phyloP scores from a whole-genome alignment of 1,140 invertebrate genomes.

The Oreohelix idahoensis region DNA sequence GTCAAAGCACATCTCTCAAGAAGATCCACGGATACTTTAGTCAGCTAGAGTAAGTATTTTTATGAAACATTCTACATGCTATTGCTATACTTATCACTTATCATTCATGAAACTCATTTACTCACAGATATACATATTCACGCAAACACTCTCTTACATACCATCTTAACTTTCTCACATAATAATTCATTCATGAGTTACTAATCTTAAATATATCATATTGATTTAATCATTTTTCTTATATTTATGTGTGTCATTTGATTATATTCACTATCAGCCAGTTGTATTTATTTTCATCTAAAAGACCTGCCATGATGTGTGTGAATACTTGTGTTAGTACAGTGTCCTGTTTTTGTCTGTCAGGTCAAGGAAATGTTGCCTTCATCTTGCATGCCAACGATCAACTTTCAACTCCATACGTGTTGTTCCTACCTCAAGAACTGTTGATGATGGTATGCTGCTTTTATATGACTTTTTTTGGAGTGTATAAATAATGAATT shows the following conservation, averaged over 20 bases:
- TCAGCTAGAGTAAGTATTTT: constrained; percentile 56
- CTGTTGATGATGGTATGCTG: constrained; percentile 27
- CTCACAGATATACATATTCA: too few relatives aligned
- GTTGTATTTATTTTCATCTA: too few relatives aligned
- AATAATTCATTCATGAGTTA: too few relatives aligned
- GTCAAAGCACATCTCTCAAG: constrained; percentile 46
- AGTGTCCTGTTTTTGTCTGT: background rate
- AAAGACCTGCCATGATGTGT: background rate
- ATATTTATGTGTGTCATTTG: too few relatives aligned
- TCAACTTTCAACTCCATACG: constrained; percentile 56
- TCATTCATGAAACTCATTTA: background rate
- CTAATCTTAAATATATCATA: too few relatives aligned
- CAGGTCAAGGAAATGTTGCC: constrained; percentile 59
- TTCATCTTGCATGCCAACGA: constrained; percentile 50
- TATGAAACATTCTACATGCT: background rate
- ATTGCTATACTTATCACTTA: too few relatives aligned
- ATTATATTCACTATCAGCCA: too few relatives aligned
- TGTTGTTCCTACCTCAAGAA: constrained; percentile 43
- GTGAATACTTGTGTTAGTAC: background rate
- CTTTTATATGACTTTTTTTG: background rate
- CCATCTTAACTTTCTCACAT: too few relatives aligned
- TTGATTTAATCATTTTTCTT: too few relatives aligned
- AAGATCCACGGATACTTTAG: constrained; percentile 55
- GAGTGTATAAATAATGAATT: too few relatives aligned
- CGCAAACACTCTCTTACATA: too few relatives aligned